Base-by-base conservation (phyloP, 2,888 invertebrate species). In the Nipponacmea schrenckii region DNA sequence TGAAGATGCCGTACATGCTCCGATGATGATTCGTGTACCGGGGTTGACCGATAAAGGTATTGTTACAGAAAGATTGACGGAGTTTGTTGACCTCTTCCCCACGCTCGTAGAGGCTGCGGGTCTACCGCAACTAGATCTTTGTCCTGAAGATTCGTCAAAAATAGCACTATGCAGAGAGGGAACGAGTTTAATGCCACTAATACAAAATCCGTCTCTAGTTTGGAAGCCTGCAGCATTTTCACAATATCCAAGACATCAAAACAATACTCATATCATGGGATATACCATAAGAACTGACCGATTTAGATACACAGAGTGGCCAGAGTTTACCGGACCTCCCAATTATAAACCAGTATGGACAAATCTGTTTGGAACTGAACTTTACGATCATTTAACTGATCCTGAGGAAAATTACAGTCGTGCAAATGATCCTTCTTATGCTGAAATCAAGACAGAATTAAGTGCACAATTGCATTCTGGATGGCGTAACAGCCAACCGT, bases 371-470 rank as follows among this genome's bases (percentile, higher is more conserved):
- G 79, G 73, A 17, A 62, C 64, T 0, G 79, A 80, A 68, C 69
- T 80, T 15, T 80, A 80, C 46, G 77, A 77, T 27, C 79, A 78
- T 62, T 24, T 48, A 15, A 31, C 20, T 2, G 79, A 80, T 46
- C 78, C 80, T 0, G 75, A 77, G 26, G 80, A 80, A 69, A 79
- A 78, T 48, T 31, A 63, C 63, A 80, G 79, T 72, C 62, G 70
- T n/a, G 77, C 72, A 4, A 50, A 69, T 5, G 67, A 74, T 63
- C 17, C 82, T 10, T 83, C 87, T 70, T 86, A 91, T 75, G n/a
- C n/a, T n/a, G n/a, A n/a, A n/a, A n/a, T n/a, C n/a, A n/a, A n/a
- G n/a, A 26, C 20, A 17, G 26, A 46, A 10, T 27, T 69, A 46
- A 27, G 56, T 8, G n/a, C n/a, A 39, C 72, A 69, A 46, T 69